A percentile compares a stretch with the other conserved stretches of the same genome.
Evolutionary conservation across 2,888 invertebrate genomes (phyloP).

Genomic region (Aleiodes alternator): DNA sequence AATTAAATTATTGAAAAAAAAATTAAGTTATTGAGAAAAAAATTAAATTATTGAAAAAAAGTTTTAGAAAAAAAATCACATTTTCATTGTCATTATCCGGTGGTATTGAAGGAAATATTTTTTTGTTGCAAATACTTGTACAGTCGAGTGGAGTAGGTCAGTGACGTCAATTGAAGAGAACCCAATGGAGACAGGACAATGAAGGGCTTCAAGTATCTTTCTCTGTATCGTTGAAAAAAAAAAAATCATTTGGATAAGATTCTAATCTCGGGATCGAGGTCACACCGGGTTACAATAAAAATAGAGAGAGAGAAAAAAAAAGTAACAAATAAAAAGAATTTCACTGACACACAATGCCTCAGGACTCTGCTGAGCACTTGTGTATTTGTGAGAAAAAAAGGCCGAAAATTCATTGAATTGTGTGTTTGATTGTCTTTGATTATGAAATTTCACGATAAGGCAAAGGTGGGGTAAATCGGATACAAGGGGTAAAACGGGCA

Average conservation of each 20-base stretch:
- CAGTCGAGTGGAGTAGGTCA: conserved; percentile 39
- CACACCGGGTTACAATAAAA: conserved; percentile 1
- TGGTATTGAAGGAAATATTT: not conserved
- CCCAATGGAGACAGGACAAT: conserved; percentile 37
- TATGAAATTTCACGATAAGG: no score
- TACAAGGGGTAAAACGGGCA: no score
- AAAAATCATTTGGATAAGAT: conserved; percentile 11
- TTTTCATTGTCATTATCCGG: no score
- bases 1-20: no score
- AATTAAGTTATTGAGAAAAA: no score
- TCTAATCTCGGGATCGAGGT: conserved; percentile 12
- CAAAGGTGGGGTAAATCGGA: no score
- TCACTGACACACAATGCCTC: conserved; percentile 6
- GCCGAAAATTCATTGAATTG: conserved; percentile 5
- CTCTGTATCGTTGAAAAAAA: not conserved
- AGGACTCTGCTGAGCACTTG: not conserved
- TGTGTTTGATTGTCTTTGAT: not conserved
- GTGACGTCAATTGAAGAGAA: conserved; percentile 30
- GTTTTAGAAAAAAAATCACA: no score
- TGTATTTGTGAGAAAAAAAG: not conserved
- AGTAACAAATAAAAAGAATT: not conserved
- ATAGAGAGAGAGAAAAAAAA: not conserved
- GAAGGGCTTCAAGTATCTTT: conserved; percentile 32
- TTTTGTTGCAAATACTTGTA: conserved; percentile 2
- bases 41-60: no score